Conservation (phyloP, 35 echinoderm and acorn worm species). For the Apostichopus japonicus region DNA sequence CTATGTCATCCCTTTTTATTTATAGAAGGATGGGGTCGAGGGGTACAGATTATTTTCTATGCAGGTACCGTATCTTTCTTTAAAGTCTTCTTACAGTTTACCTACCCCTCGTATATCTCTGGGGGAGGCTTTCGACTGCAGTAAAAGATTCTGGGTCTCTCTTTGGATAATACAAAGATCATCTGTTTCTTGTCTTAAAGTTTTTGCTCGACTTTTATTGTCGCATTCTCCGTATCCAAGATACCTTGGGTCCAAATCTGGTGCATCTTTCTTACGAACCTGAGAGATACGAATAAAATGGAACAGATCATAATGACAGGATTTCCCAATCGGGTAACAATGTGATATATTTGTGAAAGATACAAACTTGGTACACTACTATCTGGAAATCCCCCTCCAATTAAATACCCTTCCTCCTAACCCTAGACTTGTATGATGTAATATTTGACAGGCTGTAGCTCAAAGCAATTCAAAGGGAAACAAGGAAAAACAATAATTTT, state of each 20-base stretch:
- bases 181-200: constrained; percentile 66
- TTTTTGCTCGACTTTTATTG: constrained; percentile 69
- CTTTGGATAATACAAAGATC: constrained; percentile 59
- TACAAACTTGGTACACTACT: not conserved
- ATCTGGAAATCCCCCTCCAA: not conserved
- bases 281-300: not conserved
- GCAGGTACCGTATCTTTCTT: not conserved
- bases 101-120: constrained; percentile 93
- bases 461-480: no score
- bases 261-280: constrained; percentile 73
- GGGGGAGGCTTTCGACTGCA: constrained; percentile 62
- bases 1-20: not conserved
- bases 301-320: not conserved
- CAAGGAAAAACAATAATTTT: no score
- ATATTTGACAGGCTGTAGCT: no score
- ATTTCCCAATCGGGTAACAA: not conserved
- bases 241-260: constrained; percentile 81
- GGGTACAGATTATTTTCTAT: not conserved
- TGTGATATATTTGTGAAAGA: not conserved
- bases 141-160: constrained; percentile 61
- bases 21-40: not conserved
- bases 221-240: constrained; percentile 92
- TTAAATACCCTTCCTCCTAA: not conserved
- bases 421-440: not conserved
- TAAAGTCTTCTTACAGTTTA: not conserved